A percentile compares a stretch with the other conserved stretches of the same genome.
Evolutionary conservation across 1,140 invertebrate genomes (phyloP).

Genomic region (Microplitis demolitor): DNA sequence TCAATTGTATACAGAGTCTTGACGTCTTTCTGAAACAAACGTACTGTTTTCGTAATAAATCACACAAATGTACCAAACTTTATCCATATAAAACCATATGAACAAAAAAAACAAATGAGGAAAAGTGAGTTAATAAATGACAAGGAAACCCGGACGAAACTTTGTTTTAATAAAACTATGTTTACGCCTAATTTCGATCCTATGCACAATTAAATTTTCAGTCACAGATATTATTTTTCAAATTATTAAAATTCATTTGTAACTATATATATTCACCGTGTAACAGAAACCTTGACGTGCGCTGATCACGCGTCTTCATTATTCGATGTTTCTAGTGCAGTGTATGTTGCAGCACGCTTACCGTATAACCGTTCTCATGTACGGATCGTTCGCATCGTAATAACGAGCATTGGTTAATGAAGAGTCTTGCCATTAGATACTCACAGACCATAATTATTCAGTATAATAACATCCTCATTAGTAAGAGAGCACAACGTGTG

Average conservation of each 20-base stretch:
- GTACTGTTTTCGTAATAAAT: background rate
- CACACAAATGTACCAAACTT: background rate
- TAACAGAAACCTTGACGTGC: background rate
- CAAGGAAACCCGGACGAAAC: too few species aligned
- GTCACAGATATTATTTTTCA: too few species aligned
- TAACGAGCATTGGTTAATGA: slow-evolving; percentile 18
- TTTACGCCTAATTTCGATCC: too few species aligned
- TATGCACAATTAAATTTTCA: too few species aligned
- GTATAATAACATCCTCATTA: slow-evolving; percentile 8
- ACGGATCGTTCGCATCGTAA: background rate
- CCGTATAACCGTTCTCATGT: background rate
- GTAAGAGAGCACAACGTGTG: background rate
- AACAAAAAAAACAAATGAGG: too few species aligned
- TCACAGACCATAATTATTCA: slow-evolving; percentile 17
- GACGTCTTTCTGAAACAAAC: background rate
- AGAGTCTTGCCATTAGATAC: slow-evolving; percentile 20
- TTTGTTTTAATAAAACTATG: too few species aligned
- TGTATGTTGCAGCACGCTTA: background rate
- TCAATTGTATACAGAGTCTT: background rate
- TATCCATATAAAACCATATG: background rate
- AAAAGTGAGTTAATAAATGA: too few species aligned
- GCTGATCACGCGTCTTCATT: background rate
- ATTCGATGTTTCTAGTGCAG: background rate
- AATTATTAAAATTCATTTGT: too few species aligned
- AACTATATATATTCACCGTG: too few species aligned